Base-by-base conservation (phyloP, 2,113 vertebrate species). In the Vulpes ferrilata region DNA sequence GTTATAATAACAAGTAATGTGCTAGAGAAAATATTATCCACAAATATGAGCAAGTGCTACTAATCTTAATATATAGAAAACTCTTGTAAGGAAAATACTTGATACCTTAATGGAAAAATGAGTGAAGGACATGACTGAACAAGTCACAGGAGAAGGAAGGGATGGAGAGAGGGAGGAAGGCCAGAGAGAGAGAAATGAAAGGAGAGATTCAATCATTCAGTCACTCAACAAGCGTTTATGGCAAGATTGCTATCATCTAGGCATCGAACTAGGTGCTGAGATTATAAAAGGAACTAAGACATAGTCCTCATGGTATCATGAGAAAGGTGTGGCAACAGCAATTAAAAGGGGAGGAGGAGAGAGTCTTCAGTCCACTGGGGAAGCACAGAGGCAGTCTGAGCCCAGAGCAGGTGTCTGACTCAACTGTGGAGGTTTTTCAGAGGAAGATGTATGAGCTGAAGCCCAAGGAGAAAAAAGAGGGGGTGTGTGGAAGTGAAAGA, bases 11-110 rank as follows among this genome's bases (percentile, higher is more conserved):
- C 59, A 64, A 25, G 16, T 57, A 85, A 89, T 5, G 17, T 23
- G 53, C 27, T 96, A 22, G 25, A 78, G 83, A 76, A 94, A 81
- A 92, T 51, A 82, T 12, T 74, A 95, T 60, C 64, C 16, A 69
- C 65, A 88, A 69, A 92, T 78, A 59, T 27, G 25, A 76, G 23
- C 15, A 81, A 92, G 25, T n/a, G 57, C 32, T 74, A 57, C 74
- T 91, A 60, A 64, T 15, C 59, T 85, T 85, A 76, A 90, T 78
- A 90, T 53, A 79, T 38, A 55, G 32, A 80, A 91, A 80, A 12
- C 19, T 71, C 62, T 59, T 85, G 32, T 38, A 53, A 64, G 62
- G 57, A 57, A 94, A 90, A 90, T 2, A 48, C 19, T 86, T 73
- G 55, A 67, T 22, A 27, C 30, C 20, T 19, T 19, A 74, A 20